Evolutionary conservation across 2,797 vertebrate genomes (phyloP).

Genomic region (Pitangus sulphuratus): DNA sequence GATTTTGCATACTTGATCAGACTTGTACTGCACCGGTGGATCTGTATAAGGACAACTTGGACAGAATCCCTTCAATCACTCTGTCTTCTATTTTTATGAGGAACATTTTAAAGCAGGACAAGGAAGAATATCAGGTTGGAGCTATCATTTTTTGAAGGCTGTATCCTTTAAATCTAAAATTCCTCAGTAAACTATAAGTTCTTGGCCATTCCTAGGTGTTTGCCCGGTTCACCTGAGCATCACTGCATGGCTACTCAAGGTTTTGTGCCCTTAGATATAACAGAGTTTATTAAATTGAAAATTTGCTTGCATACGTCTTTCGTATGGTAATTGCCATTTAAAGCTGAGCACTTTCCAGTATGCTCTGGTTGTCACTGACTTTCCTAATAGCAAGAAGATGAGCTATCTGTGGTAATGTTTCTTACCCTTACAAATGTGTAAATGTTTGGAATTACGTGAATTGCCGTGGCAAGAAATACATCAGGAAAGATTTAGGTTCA

Average conservation of each 20-base stretch:
- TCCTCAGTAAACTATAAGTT: not conserved
- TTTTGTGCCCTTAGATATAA: not conserved
- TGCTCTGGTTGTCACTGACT: not conserved
- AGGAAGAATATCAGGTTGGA: not conserved
- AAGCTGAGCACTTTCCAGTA: not conserved
- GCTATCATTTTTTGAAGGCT: not conserved
- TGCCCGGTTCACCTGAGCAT: not conserved
- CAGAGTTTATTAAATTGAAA: not conserved
- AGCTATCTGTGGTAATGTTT: not conserved
- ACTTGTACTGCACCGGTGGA: not conserved
- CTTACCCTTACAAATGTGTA: not conserved
- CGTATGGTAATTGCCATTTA: not conserved
- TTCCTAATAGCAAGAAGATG: not conserved
- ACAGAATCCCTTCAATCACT: not conserved
- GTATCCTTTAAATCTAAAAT: not conserved
- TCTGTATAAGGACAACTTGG: not conserved
- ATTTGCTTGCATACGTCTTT: not conserved
- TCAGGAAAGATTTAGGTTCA: not conserved
- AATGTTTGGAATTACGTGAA: not conserved
- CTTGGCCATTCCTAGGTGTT: not conserved
- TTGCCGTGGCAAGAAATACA: not conserved
- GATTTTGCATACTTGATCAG: not conserved
- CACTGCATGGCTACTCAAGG: not conserved
- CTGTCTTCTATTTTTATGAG: not conserved
- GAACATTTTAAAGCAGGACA: not conserved